Evolutionary conservation across 2,113 vertebrate species (phyloP).

Genomic region (Hyla sarda): DNA sequence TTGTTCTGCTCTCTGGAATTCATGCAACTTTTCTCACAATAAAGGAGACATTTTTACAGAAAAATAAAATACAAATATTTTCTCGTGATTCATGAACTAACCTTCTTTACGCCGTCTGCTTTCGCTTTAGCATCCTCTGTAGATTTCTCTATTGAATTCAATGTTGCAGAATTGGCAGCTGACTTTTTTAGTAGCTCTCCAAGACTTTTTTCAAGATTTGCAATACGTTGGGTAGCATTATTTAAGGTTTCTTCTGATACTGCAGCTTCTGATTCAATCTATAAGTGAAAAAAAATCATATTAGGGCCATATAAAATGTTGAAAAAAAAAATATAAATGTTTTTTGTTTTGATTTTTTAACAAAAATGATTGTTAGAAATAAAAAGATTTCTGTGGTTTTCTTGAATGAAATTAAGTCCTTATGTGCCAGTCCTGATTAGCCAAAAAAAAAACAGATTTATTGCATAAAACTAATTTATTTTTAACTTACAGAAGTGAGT

Average conservation of each 20-base stretch:
- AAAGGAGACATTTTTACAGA: too few species aligned
- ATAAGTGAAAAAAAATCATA: background rate
- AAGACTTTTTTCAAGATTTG: constrained; percentile 81
- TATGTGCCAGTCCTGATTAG: background rate
- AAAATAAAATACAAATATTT: too few species aligned
- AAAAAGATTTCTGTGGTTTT: too few species aligned
- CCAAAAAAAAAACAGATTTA: background rate
- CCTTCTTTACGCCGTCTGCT: constrained; percentile 83
- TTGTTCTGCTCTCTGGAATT: too few species aligned
- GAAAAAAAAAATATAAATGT: too few species aligned
- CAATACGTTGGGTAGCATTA: constrained; percentile 85
- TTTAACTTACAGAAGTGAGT: constrained; percentile 83
- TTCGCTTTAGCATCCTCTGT: constrained; percentile 72
- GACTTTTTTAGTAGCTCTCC: constrained; percentile 80
- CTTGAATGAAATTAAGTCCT: too few species aligned
- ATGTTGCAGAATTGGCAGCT: constrained; percentile 72
- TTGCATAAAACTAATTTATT: background rate
- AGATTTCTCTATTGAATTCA: constrained; percentile 76
- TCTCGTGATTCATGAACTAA: constrained; percentile 60
- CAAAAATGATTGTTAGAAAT: too few species aligned
- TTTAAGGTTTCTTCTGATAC: constrained; percentile 85
- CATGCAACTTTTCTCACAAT: too few species aligned
- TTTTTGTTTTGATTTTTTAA: too few species aligned
- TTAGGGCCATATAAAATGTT: too few species aligned
- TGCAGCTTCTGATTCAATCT: constrained; percentile 90